These are phyloP conservation scores for Laterallus jamaicensis DNA, from an alignment of 2,113 vertebrate genomes.

Conservation along the genomic window DNA sequence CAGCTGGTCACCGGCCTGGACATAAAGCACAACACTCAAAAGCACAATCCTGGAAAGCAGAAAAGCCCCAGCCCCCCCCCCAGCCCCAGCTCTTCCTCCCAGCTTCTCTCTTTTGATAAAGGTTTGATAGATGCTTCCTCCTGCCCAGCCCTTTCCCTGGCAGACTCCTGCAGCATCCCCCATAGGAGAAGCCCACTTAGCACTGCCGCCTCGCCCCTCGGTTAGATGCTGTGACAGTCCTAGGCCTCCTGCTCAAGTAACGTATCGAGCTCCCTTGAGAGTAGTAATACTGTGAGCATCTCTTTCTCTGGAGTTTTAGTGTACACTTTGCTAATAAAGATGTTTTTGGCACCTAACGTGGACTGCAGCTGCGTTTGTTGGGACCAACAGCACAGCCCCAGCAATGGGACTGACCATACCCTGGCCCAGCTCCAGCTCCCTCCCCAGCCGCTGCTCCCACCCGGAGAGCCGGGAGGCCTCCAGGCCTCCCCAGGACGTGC, in stretches of 20 bases:
- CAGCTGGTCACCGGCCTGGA: background rate
- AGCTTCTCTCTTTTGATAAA: constrained; percentile 52
- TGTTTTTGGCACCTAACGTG: constrained; percentile 64
- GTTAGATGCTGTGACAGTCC: constrained; percentile 64
- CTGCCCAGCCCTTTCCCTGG: background rate
- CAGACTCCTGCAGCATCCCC: background rate
- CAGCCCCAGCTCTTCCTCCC: background rate
- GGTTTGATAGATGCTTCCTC: constrained; percentile 41
- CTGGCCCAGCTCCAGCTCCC: background rate
- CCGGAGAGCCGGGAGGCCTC: background rate
- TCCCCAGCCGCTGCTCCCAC: rapidly evolving
- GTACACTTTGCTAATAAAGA: constrained; percentile 77
- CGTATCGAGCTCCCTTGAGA: constrained; percentile 47
- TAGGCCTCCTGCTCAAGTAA: constrained; percentile 36
- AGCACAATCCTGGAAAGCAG: constrained; percentile 45
- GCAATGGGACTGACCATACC: background rate
- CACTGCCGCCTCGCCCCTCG: background rate
- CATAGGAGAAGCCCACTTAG: constrained; percentile 19
- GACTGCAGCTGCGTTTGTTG: background rate
- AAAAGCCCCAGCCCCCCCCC: background rate
- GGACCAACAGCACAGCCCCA: background rate
- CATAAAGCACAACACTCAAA: constrained; percentile 59
- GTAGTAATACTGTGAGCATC: constrained; percentile 69
- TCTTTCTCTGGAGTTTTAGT: constrained; percentile 69
- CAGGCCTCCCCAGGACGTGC: background rate